phyloP scores from a whole-genome alignment of 2,797 vertebrate species.

The Acrossocheilus wenchowensis region DNA sequence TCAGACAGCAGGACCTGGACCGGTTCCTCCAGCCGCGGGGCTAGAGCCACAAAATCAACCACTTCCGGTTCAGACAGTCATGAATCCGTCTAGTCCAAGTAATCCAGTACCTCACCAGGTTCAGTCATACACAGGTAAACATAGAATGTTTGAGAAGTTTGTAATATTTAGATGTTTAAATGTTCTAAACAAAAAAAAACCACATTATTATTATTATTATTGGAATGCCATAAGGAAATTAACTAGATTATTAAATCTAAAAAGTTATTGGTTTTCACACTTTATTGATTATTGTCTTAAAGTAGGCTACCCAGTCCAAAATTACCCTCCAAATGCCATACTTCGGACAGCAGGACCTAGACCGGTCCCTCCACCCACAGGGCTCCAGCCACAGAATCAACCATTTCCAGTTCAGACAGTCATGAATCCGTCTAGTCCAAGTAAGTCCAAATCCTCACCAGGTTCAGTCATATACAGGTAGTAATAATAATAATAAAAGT shows the following conservation, averaged over 20 bases:
- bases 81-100: conserved; percentile 65
- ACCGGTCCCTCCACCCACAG: conserved; percentile 27
- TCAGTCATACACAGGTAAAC: conserved; percentile 61
- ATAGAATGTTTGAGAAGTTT: background rate
- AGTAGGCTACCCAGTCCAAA: conserved; percentile 74
- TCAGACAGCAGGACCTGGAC: conserved; percentile 57
- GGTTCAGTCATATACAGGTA: conserved; percentile 59
- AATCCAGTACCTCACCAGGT: conserved; percentile 46
- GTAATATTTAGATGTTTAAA: background rate
- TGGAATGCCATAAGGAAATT: background rate
- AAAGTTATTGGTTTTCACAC: background rate
- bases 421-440: conserved; percentile 64
- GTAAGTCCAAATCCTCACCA: conserved; percentile 51
- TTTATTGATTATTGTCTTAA: background rate
- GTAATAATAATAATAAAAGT: too few relatives aligned
- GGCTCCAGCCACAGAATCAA: conserved; percentile 70
- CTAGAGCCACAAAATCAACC: conserved; percentile 67
- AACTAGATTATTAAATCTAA: background rate
- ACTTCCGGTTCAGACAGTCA: background rate
- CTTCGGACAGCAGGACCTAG: conserved; percentile 58
- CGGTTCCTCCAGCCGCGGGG: conserved; percentile 51
- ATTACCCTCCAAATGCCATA: conserved; percentile 73
- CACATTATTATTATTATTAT: background rate
- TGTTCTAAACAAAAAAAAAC: too few relatives aligned
- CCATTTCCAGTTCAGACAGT: background rate